Conservation (phyloP, 2,888 invertebrate genomes). For the Rutpela maculata region DNA sequence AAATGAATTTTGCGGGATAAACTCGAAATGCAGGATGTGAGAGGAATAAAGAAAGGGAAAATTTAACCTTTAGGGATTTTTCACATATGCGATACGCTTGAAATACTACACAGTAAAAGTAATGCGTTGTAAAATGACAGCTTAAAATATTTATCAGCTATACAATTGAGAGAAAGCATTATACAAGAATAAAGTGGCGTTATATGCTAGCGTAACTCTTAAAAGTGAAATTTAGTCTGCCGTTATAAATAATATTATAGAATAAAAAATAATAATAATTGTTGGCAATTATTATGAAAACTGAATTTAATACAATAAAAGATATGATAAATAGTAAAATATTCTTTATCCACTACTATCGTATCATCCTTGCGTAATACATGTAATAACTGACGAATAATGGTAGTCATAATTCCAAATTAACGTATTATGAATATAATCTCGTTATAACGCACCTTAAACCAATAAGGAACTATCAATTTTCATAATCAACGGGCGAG, state of each 20-base stretch:
- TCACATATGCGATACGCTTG: constrained; percentile 13
- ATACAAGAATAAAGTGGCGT: neutral
- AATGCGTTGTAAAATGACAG: constrained; percentile 6
- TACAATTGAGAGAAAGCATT: neutral
- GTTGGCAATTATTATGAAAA: too few species aligned
- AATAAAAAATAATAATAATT: neutral
- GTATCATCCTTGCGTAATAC: too few species aligned
- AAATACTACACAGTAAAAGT: neutral
- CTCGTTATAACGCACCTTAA: too few species aligned
- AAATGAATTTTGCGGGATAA: constrained; percentile 12
- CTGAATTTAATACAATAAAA: too few species aligned
- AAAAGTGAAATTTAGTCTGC: neutral
- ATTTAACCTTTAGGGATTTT: constrained; percentile 4
- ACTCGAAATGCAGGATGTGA: constrained; percentile 11
- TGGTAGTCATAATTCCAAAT: too few species aligned
- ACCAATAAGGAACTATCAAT: too few species aligned
- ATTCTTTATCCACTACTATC: too few species aligned
- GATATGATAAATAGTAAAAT: too few species aligned
- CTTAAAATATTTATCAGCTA: constrained; percentile 13
- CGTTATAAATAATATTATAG: neutral
- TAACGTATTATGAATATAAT: too few species aligned
- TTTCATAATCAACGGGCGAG: too few species aligned
- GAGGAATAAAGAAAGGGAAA: constrained; percentile 10
- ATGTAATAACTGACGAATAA: too few species aligned
- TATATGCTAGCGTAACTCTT: neutral